Percentiles rank a stretch among this genome's conserved stretches.
phyloP scores from a whole-genome alignment of 2,113 vertebrate genomes.

The Lamprologus ornatipinnis region DNA sequence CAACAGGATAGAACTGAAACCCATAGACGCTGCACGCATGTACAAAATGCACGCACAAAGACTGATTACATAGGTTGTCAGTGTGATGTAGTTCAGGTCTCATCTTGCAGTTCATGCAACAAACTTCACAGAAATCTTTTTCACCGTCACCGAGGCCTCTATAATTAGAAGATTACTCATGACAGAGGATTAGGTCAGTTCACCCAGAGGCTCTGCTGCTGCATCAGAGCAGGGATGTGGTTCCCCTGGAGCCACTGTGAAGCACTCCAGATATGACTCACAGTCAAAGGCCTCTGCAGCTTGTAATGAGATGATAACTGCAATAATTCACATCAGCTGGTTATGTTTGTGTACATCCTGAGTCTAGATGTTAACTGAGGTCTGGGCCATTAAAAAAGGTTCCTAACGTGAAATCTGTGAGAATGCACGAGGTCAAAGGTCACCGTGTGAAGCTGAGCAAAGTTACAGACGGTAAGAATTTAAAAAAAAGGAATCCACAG shows the following conservation, averaged over 20 bases:
- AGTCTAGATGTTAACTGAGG: not conserved
- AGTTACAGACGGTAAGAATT: not conserved
- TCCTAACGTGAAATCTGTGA: not conserved
- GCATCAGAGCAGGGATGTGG: not conserved
- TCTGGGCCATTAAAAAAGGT: not conserved
- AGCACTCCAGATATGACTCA: not conserved
- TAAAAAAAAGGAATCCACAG: not conserved
- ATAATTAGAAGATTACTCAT: constrained; percentile 32
- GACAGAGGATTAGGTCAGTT: not conserved
- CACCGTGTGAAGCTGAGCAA: not conserved
- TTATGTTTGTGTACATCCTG: not conserved
- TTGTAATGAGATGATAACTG: not conserved
- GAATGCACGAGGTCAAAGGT: not conserved
- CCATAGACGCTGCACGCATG: not conserved
- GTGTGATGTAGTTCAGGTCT: not conserved
- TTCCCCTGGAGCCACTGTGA: not conserved
- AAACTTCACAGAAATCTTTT: not conserved
- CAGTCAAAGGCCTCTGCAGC: not conserved
- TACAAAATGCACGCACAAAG: not conserved
- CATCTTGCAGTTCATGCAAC: not conserved
- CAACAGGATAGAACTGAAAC: not conserved
- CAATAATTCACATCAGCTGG: constrained; percentile 10
- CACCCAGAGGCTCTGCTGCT: not conserved
- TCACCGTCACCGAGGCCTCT: not conserved
- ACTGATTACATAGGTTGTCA: not conserved